Conservation (phyloP, 2,888 invertebrate genomes). For the Hololepta plana region DNA sequence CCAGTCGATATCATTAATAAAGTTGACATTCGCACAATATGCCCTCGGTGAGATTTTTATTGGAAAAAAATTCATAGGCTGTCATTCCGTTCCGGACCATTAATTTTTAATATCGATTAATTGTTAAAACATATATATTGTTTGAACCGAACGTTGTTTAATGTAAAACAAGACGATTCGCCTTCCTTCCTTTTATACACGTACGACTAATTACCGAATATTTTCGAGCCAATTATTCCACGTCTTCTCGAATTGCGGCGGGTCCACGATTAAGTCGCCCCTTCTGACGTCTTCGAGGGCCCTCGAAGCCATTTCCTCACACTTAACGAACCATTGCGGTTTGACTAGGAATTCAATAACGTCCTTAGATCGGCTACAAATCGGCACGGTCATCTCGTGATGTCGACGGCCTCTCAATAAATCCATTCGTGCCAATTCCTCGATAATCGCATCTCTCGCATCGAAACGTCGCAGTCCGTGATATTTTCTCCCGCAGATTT, state of each 20-base stretch:
- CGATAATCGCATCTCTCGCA: conserved; percentile 66
- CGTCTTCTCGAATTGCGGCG: conserved; percentile 75
- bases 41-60: too few species aligned
- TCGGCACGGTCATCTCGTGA: conserved; percentile 92
- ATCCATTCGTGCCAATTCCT: conserved; percentile 50
- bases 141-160: too few species aligned
- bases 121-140: too few species aligned
- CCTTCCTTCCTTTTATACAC: too few species aligned
- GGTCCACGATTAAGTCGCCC: conserved; percentile 75
- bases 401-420: conserved; percentile 35
- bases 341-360: conserved; percentile 91
- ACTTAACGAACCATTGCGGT: conserved; percentile 94
- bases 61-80: too few species aligned
- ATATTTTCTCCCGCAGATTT: conserved; percentile 50
- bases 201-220: conserved; percentile 36
- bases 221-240: conserved; percentile 97
- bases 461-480: conserved; percentile 79
- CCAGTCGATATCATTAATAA: too few species aligned
- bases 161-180: too few species aligned
- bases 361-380: conserved; percentile 92
- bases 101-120: too few species aligned
- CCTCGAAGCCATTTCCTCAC: conserved; percentile 73
- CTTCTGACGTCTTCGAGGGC: conserved; percentile 65
- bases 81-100: too few species aligned
- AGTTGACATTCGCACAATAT: too few species aligned